Base-by-base conservation (phyloP, 2,797 vertebrate species). In the Chelon auratus region DNA sequence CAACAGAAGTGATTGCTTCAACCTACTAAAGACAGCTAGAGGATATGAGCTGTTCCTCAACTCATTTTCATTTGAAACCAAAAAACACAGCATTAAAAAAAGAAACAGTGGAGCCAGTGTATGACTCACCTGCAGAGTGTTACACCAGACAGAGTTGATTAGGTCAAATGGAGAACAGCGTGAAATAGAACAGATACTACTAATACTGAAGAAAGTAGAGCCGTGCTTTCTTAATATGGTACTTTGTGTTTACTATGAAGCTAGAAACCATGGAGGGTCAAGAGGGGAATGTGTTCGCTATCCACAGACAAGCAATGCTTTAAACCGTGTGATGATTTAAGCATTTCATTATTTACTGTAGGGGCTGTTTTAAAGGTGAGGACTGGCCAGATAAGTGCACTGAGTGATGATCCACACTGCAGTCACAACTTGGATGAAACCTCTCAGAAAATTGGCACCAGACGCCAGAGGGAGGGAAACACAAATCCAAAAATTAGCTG, bases 401-500 rank as follows among this genome's bases (percentile, higher is more conserved):
- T 77, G 68, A 89, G 72, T 80, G 80, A 89, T 86, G 75, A 87
- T 76, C 80, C 75, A 80, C 81, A 82, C 88, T 90, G 77, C 77
- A 85, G 86, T 62, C 80, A 85, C 85, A 90, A 81, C 87, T 86
- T 83, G 70, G 88, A 80, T 63, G 81, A 69, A 85, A 83, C 75
- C 58, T 75, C 73, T 87, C 77, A 64, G 77, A 87, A 93, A 93
- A 93, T 91, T 92, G 90, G 87, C 88, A 91, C 89, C 92, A 95
- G 93, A 93, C 94, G 93, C 90, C 85, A 30, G 66, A 71, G 76
- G 66, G 84, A 88, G 85, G 30, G 83, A 85, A 89, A 87, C 89
- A 86, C 75, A 87, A 92, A 90, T 92, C 86, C 87, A 76, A 68
- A 93, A 94, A 93, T 92, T 89, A 91, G 87, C 80, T 92, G 92